Base-by-base conservation (phyloP, 2,113 vertebrate genomes). In the Rhinichthys klamathensis region DNA sequence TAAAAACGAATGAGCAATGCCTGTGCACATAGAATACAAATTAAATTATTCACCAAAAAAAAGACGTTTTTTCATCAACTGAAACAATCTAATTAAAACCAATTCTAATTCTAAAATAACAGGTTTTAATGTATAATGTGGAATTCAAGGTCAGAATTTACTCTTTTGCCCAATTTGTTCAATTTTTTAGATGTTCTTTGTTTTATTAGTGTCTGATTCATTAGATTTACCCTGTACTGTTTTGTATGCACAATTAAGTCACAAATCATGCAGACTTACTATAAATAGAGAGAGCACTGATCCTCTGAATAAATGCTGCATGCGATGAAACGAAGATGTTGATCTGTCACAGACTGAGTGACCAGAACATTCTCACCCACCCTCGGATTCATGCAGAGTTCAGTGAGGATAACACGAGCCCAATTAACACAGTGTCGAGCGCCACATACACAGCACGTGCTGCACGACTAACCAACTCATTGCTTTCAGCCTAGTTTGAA, bases 301-400 rank as follows among this genome's bases (percentile, higher is more conserved):
- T 12, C 21, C 51, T 58, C 11, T n/a, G 6, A 60, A 41, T n/a
- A 3, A 38, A 18, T 5, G 3, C 7, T 79, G 25, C 35, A 25
- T 41, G 30, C 0, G 23, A 79, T 44, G 4, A 60, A 60, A 25
- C 10, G 11, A 38, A 44, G 38, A 61, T 25, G 56, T 23, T 15
- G 35, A 6, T 10, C 32, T 38, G 35, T 79, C 35, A 61, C 6
- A 6, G 51, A 8, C 18, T 46, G 51, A 56, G 9, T 32, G 46
- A 32, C 9, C 75, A 58, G 51, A 56, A 38, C 6, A 30, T 63
- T 63, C n/a, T 80, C 78, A 27, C 58, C 30, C n/a, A 3, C 58
- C n/a, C 78, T 46, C 58, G 9, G 78, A 63, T 63, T 80, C n/a
- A 46, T 46, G 41, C 78, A 18, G n/a, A 80, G 78, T 80, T 80